phyloP scores from a whole-genome alignment of 2,113 vertebrate species.

The Centropristis striata region DNA sequence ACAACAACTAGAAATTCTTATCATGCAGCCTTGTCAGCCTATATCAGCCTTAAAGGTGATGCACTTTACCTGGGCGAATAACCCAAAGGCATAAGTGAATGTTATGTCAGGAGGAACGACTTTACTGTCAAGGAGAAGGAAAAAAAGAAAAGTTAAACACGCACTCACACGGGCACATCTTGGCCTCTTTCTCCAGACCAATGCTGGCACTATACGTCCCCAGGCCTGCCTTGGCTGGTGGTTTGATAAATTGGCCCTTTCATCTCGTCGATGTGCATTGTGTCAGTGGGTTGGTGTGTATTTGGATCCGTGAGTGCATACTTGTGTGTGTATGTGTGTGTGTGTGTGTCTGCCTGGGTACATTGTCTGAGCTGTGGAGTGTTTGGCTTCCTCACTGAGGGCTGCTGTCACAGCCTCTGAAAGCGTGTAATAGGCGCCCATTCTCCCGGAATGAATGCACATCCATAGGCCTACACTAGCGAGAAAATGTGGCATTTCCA shows the following conservation, averaged over 20 bases:
- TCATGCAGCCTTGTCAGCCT: constrained; percentile 1
- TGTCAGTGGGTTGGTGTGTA: constrained; percentile 70
- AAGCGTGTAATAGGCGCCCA: constrained; percentile 81
- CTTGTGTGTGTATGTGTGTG: constrained; percentile 35
- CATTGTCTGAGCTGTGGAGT: constrained; percentile 78
- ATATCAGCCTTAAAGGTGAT: constrained; percentile 18
- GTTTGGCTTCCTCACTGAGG: constrained; percentile 80
- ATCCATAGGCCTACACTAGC: constrained; percentile 54
- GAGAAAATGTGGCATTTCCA: constrained; percentile 72
- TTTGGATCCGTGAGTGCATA: constrained; percentile 41
- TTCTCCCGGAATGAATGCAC: constrained; percentile 77
- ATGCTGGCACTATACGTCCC: constrained; percentile 74
- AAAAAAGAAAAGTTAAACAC: constrained; percentile 34
- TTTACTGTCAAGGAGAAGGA: constrained; percentile 24
- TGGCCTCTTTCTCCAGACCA: constrained; percentile 66
- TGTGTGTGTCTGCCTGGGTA: constrained; percentile 46
- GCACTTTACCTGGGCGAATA: constrained; percentile 43
- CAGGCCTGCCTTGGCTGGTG: constrained; percentile 71
- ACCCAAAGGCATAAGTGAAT: constrained; percentile 38
- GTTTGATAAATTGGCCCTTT: constrained; percentile 84
- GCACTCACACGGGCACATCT: constrained; percentile 57
- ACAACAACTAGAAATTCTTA: constrained; percentile 19
- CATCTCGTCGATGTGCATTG: constrained; percentile 81
- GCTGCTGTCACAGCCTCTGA: constrained; percentile 82
- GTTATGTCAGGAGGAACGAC: constrained; percentile 18